These are phyloP conservation scores for Pseudanteris insignis DNA, from an alignment of 2,888 invertebrate genomes.

Conservation along the genomic window DNA sequence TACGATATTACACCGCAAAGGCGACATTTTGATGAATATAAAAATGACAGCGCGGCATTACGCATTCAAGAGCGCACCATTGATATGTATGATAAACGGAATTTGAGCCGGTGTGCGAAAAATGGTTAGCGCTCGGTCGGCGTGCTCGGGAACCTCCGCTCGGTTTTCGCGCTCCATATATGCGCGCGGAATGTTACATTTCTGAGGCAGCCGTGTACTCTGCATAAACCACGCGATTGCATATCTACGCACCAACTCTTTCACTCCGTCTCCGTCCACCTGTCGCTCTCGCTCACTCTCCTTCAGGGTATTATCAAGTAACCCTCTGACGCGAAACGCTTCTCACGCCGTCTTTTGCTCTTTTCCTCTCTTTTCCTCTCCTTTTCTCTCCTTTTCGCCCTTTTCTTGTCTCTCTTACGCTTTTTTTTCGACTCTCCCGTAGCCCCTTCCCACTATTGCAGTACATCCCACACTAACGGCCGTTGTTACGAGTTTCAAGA, in stretches of 20 bases:
- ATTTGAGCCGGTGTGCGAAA: conserved; percentile 9
- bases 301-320: conserved; percentile 44
- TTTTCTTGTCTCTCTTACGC: conserved; percentile 18
- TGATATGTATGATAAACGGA: conserved; percentile 6
- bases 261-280: conserved; percentile 5
- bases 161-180: conserved; percentile 27
- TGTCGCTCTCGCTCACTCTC: not conserved
- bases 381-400: conserved; percentile 7
- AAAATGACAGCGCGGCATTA: too few relatives aligned
- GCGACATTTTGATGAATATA: too few relatives aligned
- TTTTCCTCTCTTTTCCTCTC: conserved; percentile 15
- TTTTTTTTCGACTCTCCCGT: conserved; percentile 13
- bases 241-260: conserved; percentile 37
- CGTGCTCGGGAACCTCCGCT: conserved; percentile 10
- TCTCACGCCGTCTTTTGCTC: conserved; percentile 37
- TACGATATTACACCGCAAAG: too few relatives aligned
- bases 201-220: conserved; percentile 33
- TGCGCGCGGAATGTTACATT: conserved; percentile 39
- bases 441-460: too few relatives aligned
- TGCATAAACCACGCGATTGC: conserved; percentile 44
- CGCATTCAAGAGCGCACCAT: too few relatives aligned
- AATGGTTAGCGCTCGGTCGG: conserved; percentile 3
- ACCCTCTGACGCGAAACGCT: conserved; percentile 46
- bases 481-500: conserved; percentile 38
- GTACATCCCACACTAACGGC: conserved; percentile 2